A percentile compares a stretch with the other conserved stretches of the same genome.
These are phyloP conservation scores for Lutraria rhynchaena DNA, from an alignment of 1,140 invertebrate species.

Conservation along the genomic window DNA sequence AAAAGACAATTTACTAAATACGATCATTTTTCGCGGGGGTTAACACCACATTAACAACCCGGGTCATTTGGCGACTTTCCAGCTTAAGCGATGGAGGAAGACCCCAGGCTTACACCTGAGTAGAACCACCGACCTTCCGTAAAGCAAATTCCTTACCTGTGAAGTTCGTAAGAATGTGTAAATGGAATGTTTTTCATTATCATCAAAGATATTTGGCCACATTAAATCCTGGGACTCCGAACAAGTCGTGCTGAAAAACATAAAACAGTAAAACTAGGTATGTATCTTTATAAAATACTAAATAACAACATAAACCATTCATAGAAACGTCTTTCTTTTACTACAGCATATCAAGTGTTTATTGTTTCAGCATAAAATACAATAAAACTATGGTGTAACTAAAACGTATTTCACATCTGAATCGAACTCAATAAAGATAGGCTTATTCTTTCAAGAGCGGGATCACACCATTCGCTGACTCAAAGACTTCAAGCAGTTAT, in stretches of 20 bases:
- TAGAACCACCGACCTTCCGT: background rate
- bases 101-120: background rate
- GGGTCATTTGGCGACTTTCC: too few species aligned
- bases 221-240: slow-evolving; percentile 7
- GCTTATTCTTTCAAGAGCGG: too few species aligned
- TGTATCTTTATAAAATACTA: too few species aligned
- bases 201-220: slow-evolving; percentile 35
- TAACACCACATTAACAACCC: too few species aligned
- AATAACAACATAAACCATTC: too few species aligned
- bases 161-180: slow-evolving; percentile 36
- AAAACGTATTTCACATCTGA: too few species aligned
- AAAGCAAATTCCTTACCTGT: background rate
- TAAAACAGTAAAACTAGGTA: background rate
- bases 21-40: background rate
- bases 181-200: slow-evolving; percentile 17
- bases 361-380: too few species aligned
- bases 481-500: background rate
- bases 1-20: background rate
- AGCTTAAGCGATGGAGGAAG: too few species aligned
- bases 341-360: too few species aligned
- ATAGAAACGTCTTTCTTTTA: too few species aligned
- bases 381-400: too few species aligned
- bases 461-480: background rate
- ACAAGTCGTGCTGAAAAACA: slow-evolving; percentile 5
- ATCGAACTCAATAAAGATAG: too few species aligned